These are phyloP conservation scores for Furcifer pardalis DNA, from an alignment of 2,797 vertebrate species.

Conservation along the genomic window DNA sequence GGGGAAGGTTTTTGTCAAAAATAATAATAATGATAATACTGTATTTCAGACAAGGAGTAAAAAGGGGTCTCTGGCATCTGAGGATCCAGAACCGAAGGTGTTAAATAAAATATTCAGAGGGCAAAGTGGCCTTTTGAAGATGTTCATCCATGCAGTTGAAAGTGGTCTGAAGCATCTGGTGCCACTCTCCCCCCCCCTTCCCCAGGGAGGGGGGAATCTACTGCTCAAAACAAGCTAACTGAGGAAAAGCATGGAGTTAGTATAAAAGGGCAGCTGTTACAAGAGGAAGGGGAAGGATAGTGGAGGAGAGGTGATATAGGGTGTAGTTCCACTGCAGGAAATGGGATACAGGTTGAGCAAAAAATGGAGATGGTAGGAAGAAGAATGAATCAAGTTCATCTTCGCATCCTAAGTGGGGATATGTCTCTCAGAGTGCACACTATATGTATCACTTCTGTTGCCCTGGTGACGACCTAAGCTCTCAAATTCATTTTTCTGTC, in stretches of 20 bases:
- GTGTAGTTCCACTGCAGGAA: neutral
- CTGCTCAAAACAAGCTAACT: neutral
- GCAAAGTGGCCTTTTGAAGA: neutral
- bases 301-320: neutral
- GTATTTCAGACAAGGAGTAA: neutral
- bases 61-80: neutral
- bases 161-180: slow-evolving; percentile 15
- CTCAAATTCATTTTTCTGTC: neutral
- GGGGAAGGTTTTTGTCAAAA: neutral
- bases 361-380: neutral
- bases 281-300: neutral
- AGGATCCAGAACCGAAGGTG: neutral
- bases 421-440: neutral
- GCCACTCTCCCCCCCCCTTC: neutral
- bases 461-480: neutral
- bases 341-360: neutral
- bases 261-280: neutral
- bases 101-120: neutral
- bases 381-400: too few species aligned
- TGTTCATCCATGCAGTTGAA: neutral
- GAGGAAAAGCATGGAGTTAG: neutral
- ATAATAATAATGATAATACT: too few species aligned
- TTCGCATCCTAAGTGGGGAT: neutral
- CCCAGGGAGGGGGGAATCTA: neutral
- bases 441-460: neutral